Percentiles rank a stretch among this genome's conserved stretches.
Conservation (phyloP, 1,140 invertebrate species). For the Microplitis mediator region DNA sequence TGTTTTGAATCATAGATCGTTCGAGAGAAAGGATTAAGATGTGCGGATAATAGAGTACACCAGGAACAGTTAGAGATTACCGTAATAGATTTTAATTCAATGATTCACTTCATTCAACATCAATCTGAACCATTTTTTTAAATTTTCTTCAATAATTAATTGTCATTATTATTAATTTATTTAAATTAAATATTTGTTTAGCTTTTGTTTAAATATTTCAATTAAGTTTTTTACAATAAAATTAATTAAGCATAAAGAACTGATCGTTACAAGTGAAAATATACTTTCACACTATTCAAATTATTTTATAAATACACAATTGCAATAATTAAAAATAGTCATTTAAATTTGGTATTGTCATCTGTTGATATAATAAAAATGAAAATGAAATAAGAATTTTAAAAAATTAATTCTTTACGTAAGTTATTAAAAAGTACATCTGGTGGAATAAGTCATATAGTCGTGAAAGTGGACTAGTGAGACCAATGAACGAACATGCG, state of each 20-base stretch:
- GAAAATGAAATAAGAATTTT: background rate
- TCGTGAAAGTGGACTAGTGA: conserved; percentile 53
- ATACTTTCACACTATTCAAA: too few species aligned
- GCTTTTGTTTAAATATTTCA: too few species aligned
- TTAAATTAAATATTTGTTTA: background rate
- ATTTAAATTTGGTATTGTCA: background rate
- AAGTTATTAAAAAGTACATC: conserved; percentile 48
- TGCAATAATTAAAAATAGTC: background rate
- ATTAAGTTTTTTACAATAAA: too few species aligned
- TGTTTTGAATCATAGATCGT: background rate
- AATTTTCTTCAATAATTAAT: background rate
- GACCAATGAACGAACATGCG: conserved; percentile 49
- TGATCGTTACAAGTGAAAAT: too few species aligned
- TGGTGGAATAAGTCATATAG: conserved; percentile 40
- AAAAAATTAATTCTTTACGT: conserved; percentile 45
- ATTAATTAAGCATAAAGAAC: too few species aligned
- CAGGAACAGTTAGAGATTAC: conserved; percentile 42
- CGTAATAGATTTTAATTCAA: background rate
- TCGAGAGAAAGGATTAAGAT: conserved; percentile 16
- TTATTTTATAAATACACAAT: too few species aligned
- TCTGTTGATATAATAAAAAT: background rate
- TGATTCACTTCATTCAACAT: conserved; percentile 37
- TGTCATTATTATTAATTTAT: background rate
- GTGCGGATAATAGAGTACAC: conserved; percentile 25
- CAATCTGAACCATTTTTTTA: background rate